A percentile compares a stretch with the other conserved stretches of the same genome.
phyloP scores from a whole-genome alignment of 2,113 vertebrate species.

The Nycticebus coucang region DNA sequence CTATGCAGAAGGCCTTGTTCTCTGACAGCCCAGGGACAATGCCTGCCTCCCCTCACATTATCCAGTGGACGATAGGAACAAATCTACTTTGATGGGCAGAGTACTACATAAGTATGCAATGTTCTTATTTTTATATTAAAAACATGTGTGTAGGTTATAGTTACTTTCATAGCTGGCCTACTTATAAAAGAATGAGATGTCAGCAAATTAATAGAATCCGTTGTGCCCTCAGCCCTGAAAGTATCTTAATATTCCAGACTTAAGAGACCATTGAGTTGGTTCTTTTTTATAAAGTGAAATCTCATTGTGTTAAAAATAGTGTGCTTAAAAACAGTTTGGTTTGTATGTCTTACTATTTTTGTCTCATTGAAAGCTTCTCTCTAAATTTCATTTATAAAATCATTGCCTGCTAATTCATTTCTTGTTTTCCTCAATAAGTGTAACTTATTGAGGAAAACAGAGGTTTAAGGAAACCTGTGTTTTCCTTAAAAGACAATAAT shows the following conservation, averaged over 20 bases:
- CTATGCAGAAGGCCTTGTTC: not conserved
- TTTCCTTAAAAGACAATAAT: not conserved
- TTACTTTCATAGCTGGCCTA: not conserved
- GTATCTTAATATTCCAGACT: slow-evolving; percentile 40
- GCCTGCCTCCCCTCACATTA: not conserved
- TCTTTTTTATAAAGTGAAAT: slow-evolving; percentile 51
- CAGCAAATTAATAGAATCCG: slow-evolving; percentile 22
- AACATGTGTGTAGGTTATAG: not conserved
- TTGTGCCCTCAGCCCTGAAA: slow-evolving; percentile 41
- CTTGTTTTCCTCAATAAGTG: not conserved
- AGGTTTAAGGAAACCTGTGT: too few species aligned
- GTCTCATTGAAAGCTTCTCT: slow-evolving; percentile 65
- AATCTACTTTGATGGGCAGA: not conserved
- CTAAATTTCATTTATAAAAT: slow-evolving; percentile 71
- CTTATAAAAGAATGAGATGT: slow-evolving; percentile 36
- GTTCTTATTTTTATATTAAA: slow-evolving; percentile 57
- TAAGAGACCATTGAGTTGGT: slow-evolving; percentile 44
- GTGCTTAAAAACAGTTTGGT: slow-evolving; percentile 53
- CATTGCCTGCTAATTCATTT: slow-evolving; percentile 24
- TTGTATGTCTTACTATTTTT: slow-evolving; percentile 71
- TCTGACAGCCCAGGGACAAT: not conserved
- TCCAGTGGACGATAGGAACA: not conserved
- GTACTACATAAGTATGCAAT: not conserved
- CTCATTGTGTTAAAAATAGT: slow-evolving; percentile 73
- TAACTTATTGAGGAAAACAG: too few species aligned